These are phyloP conservation scores for Drosophila sordidula DNA, from an alignment of 2,888 invertebrate species.

Conservation along the genomic window DNA sequence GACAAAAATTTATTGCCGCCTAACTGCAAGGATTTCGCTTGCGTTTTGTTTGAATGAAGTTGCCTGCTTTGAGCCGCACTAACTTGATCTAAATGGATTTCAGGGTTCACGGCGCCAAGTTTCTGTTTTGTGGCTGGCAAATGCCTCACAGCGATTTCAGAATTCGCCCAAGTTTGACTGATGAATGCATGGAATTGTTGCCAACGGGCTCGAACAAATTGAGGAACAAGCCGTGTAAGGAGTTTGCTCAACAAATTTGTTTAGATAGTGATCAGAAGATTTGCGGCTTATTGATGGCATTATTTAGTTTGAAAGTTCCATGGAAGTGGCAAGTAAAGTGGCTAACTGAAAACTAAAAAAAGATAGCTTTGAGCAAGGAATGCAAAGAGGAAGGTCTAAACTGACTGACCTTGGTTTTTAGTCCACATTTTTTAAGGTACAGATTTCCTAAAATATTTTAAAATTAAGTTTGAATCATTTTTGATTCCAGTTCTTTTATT, in stretches of 20 bases:
- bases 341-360: background rate
- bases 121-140: constrained; percentile 57
- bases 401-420: too few relatives aligned
- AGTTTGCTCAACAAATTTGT: constrained; percentile 21
- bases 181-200: constrained; percentile 40
- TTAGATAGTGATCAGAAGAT: constrained; percentile 28
- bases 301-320: background rate
- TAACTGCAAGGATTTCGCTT: constrained; percentile 52
- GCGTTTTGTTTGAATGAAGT: constrained; percentile 53
- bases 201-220: background rate
- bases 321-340: background rate
- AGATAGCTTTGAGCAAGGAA: too few relatives aligned
- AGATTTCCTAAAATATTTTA: too few relatives aligned
- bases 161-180: constrained; percentile 51
- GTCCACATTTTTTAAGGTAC: too few relatives aligned
- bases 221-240: background rate
- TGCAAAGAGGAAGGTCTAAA: background rate
- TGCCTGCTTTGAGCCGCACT: constrained; percentile 48
- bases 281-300: background rate
- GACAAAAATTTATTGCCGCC: constrained; percentile 70
- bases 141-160: constrained; percentile 52
- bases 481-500: too few relatives aligned
- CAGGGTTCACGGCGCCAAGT: constrained; percentile 22
- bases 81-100: constrained; percentile 53
- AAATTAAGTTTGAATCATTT: too few relatives aligned